Evolutionary conservation across 2,797 vertebrate genomes (phyloP).

Genomic region (Lycodopsis pacificus): DNA sequence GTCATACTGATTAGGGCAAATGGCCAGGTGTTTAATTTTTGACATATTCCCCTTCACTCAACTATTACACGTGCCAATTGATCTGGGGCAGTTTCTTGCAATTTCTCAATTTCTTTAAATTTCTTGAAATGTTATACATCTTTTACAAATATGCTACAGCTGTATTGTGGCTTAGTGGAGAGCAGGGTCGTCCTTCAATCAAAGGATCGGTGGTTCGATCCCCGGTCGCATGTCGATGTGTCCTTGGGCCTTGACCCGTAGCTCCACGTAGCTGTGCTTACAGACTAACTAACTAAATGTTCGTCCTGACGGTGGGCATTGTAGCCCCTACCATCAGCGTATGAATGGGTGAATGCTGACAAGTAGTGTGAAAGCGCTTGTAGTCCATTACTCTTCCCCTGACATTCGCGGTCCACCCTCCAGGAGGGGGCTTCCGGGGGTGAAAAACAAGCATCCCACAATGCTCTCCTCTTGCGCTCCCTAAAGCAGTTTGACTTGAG

Average conservation of each 20-base stretch:
- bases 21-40: constrained; percentile 17
- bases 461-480: constrained; percentile 2
- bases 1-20: neutral
- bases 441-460: constrained; percentile 22
- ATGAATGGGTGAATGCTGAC: no score
- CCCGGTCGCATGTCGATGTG: no score
- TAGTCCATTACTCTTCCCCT: constrained; percentile 74
- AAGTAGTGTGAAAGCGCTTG: neutral
- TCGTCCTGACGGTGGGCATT: no score
- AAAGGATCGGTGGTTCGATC: no score
- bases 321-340: no score
- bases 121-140: constrained; percentile 48
- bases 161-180: constrained; percentile 8
- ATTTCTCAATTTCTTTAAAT: constrained; percentile 13
- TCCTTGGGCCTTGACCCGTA: no score
- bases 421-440: constrained; percentile 31
- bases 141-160: constrained; percentile 64
- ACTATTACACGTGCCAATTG: constrained; percentile 24
- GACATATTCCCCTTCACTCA: constrained; percentile 8
- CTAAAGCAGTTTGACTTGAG: constrained; percentile 19
- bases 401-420: constrained; percentile 45
- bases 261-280: no score
- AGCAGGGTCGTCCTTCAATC: no score
- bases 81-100: constrained; percentile 14
- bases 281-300: no score